Evolutionary conservation across 2,113 vertebrate genomes (phyloP), one percentile per base, ranked within the genome.

Genomic region (Chitala chitala): DNA sequence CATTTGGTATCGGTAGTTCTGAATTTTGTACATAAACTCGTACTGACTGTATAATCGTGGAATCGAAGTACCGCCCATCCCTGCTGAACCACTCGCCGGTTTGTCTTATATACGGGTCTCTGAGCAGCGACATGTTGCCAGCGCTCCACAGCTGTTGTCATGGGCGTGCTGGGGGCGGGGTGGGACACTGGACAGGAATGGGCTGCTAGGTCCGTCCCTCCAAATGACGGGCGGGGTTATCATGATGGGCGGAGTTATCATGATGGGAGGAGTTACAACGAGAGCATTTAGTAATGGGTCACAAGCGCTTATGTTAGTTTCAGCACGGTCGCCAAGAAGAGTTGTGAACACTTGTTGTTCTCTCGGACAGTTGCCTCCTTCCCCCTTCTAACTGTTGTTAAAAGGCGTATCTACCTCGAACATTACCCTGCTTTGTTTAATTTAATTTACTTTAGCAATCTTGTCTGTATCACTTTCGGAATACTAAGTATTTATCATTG

Each of bases 261-360:
- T n/a, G n/a, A n/a, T n/a, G n/a, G n/a, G n/a, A n/a, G 90, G 88
- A 83, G 86, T 86, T 78, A 54, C 36, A 64, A 72, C 75, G 69
- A 71, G 71, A 64, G 78, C 86, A 85, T 89, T 91, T 88, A 89
- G 88, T 83, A 89, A 86, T 88, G 88, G 86, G 83, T 84, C 84
- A 84, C 77, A 75, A 81, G 81, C 73, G 69, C 71, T 75, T 78
- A 74, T 80, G 85, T 86, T 86, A 86, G 85, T 87, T 87, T 82
- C 87, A 83, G 81, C 84, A 87, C 44, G 44, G 84, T 86, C 79
- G 80, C 77, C 71, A 78, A 87, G 85, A 85, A 81, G 87, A 86
- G 86, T 81, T 83, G 75, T 75, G 82, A 81, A 84, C 85, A 87
- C 84, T 86, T 89, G 87, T 87, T 82, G 87, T 81, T 87, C 79